These are phyloP conservation scores for Rhyzopertha dominica DNA, from an alignment of 1,140 invertebrate species.

Conservation along the genomic window DNA sequence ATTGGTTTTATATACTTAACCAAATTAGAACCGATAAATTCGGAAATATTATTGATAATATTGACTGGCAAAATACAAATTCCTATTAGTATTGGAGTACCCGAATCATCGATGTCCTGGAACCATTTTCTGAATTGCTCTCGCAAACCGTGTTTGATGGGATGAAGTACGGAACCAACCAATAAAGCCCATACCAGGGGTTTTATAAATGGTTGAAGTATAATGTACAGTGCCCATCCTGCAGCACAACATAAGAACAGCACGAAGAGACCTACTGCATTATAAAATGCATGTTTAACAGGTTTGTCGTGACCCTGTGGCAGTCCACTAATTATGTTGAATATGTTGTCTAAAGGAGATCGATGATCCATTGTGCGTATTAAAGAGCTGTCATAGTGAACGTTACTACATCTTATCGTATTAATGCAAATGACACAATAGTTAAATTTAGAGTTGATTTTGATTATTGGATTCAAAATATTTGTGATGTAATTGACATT, in stretches of 20 bases:
- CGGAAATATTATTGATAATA: conserved; percentile 64
- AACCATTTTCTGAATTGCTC: conserved; percentile 69
- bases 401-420: too few species aligned
- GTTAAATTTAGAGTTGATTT: too few species aligned
- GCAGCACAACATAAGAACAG: conserved; percentile 61
- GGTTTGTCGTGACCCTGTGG: conserved; percentile 63
- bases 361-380: conserved; percentile 37
- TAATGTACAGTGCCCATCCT: conserved; percentile 74
- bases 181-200: conserved; percentile 91
- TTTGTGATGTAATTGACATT: too few species aligned
- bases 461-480: too few species aligned
- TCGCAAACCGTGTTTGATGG: conserved; percentile 75
- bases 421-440: too few species aligned
- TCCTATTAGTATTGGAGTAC: conserved; percentile 61
- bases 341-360: conserved; percentile 43
- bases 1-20: conserved; percentile 58
- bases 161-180: conserved; percentile 84
- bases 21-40: conserved; percentile 61
- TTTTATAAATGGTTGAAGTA: conserved; percentile 85
- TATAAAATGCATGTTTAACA: conserved; percentile 82
- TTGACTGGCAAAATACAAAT: conserved; percentile 69
- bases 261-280: conserved; percentile 71
- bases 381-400: background rate
- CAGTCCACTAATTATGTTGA: conserved; percentile 41
- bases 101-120: conserved; percentile 53